Conservation (phyloP, 2,797 vertebrate species). For the Heliangelus exortis region DNA sequence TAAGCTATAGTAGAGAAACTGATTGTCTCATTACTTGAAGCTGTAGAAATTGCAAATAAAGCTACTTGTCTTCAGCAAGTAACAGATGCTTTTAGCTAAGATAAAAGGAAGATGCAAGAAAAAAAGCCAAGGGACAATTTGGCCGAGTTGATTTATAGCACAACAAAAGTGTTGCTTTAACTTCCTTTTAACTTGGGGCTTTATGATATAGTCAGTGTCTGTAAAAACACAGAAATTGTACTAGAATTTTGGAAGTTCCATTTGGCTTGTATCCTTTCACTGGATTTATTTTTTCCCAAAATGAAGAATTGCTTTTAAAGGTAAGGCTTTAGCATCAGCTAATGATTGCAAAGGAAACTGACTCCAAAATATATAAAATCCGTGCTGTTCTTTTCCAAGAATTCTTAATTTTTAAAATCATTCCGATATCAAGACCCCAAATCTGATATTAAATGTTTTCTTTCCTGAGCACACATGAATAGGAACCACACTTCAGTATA, state of each 20-base stretch:
- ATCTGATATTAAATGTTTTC: background rate
- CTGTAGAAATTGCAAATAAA: constrained; percentile 36
- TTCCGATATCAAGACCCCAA: background rate
- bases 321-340: background rate
- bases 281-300: background rate
- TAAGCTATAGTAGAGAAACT: background rate
- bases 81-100: background rate
- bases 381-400: background rate
- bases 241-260: background rate
- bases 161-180: background rate
- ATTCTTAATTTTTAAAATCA: background rate
- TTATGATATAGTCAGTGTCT: background rate
- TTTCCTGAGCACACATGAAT: background rate
- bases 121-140: background rate
- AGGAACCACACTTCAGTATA: background rate
- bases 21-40: background rate
- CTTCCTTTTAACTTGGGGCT: background rate
- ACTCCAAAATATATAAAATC: background rate
- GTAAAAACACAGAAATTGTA: background rate
- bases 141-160: background rate
- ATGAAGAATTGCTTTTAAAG: background rate
- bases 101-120: background rate
- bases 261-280: background rate
- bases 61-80: background rate
- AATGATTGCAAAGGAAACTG: background rate